Percentiles rank a stretch among this genome's conserved stretches.
phyloP scores from a whole-genome alignment of 1,140 invertebrate genomes.

The Drosophila melanica region DNA sequence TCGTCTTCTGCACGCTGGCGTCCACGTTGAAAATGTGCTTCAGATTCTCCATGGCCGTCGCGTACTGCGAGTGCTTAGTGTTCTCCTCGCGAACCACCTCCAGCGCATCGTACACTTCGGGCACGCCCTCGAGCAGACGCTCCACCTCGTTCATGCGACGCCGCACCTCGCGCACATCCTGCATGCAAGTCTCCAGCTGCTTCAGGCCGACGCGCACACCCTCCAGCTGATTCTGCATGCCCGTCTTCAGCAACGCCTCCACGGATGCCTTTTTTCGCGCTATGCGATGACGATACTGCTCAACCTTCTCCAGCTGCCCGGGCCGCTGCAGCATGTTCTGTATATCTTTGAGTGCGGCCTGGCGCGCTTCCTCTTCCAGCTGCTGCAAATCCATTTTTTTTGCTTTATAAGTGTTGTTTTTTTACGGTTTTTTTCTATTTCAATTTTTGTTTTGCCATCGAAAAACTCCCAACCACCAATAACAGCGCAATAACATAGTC shows the following conservation, averaged over 20 bases:
- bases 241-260: conserved; percentile 98
- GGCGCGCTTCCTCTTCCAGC: conserved; percentile 93
- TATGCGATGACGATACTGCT: conserved; percentile 85
- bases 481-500: neutral
- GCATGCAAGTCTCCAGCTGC: conserved; percentile 92
- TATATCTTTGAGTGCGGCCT: conserved; percentile 94
- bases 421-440: conserved; percentile 22
- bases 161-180: conserved; percentile 93
- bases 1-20: conserved; percentile 97
- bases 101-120: conserved; percentile 90
- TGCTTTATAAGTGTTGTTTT: neutral
- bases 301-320: conserved; percentile 96
- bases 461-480: neutral
- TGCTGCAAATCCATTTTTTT: conserved; percentile 90
- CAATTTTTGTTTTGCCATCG: neutral
- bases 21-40: conserved; percentile 99
- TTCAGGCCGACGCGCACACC: conserved; percentile 97
- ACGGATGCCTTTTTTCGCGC: conserved; percentile 95
- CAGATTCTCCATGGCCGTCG: conserved; percentile 98
- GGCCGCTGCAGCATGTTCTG: conserved; percentile 97
- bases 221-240: conserved; percentile 98
- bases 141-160: conserved; percentile 89
- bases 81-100: conserved; percentile 96
- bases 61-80: conserved; percentile 96
- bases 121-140: conserved; percentile 87